Conservation (phyloP, 2,888 invertebrate genomes). For the Acanthosoma haemorrhoidale region DNA sequence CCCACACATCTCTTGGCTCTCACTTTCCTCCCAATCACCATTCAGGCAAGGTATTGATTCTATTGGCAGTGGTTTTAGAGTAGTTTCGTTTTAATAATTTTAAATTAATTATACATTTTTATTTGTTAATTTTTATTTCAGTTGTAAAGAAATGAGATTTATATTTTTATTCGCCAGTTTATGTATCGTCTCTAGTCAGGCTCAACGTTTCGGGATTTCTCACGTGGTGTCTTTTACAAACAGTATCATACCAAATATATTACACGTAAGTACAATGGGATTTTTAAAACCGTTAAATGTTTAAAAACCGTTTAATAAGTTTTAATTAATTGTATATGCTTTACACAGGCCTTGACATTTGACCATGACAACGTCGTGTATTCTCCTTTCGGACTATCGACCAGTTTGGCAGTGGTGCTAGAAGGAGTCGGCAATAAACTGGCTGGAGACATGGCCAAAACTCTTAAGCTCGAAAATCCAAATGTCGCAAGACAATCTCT, state of each 20-base stretch:
- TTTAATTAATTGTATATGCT: not conserved
- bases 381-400: conserved; percentile 43
- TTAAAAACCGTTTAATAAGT: not conserved
- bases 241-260: conserved; percentile 34
- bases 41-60: not conserved
- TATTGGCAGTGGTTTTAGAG: no score
- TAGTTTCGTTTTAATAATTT: no score
- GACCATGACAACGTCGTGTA: conserved; percentile 43
- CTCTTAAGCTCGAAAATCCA: conserved; percentile 39
- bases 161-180: not conserved
- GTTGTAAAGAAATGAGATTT: not conserved
- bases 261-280: conserved; percentile 35
- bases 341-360: conserved; percentile 39
- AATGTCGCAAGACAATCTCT: conserved; percentile 38
- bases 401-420: conserved; percentile 43
- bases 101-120: not conserved
- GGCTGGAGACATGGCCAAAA: conserved; percentile 41
- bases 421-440: conserved; percentile 42
- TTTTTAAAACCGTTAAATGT: not conserved
- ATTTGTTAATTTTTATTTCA: not conserved
- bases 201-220: conserved; percentile 23
- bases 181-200: not conserved
- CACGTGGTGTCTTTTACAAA: conserved; percentile 36
- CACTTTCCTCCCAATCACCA: conserved; percentile 17
- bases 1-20: not conserved